Evolutionary conservation across 2,797 vertebrate species (phyloP), one percentile per base, ranked within the genome.

Genomic region (Phoeniculus purpureus): DNA sequence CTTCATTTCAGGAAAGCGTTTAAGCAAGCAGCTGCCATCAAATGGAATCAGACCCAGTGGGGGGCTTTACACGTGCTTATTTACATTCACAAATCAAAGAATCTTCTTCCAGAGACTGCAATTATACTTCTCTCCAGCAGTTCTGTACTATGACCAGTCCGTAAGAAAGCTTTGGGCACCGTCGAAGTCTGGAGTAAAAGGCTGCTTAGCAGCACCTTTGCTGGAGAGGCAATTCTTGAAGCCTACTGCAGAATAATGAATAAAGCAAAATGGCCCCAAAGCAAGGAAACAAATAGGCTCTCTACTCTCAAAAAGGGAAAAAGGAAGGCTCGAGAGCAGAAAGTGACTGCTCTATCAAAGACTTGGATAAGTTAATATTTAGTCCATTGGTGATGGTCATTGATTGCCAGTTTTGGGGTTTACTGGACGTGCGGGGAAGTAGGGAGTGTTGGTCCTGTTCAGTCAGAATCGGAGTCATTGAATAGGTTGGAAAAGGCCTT

Each of bases 21-120:
- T 93, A 91, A 91, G 87, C 72, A 92, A 94, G 93, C 91, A 83
- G 82, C 92, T 94, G 8, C 92, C 89, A 65, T 95, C 90, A 95
- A 85, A 71, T 51, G 50, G 68, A 91, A 88, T 78, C 59, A 86
- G 65, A 66, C 78, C 92, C 34, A 4, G 65, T 56, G 72, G 75
- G 92, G 70, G 45, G 65, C 47, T 93, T 91, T 90, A 85, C 81
- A 74, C 78, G 55, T 2, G 2, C 67, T 95, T 92, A 82, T 82
- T 95, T 96, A 68, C 85, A 90, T 93, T 80, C 58, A 52, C 43
- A 65, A 94, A 89, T 87, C 85, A 65, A 91, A 92, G 75, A 52
- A 72, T 90, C 77, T 72, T 90, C 68, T 79, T 92, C 71, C 52
- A 62, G 85, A 91, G 37, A 21, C 62, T 86, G 75, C 60, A 80